phyloP scores from a whole-genome alignment of 1,140 invertebrate genomes.

The Dendrolimus kikuchii region DNA sequence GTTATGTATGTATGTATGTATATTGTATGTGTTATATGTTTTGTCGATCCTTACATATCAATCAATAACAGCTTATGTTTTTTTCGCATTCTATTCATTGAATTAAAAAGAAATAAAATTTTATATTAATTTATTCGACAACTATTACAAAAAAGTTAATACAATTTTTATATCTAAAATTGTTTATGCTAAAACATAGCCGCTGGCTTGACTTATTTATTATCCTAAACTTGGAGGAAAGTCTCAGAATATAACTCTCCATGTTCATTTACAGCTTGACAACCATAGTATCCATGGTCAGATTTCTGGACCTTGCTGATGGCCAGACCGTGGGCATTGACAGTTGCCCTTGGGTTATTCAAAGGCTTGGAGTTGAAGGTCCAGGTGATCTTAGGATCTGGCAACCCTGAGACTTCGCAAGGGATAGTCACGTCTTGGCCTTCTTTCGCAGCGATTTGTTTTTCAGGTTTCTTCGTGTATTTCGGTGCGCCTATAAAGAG shows the following conservation, averaged over 20 bases:
- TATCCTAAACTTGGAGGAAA: slow-evolving; percentile 20
- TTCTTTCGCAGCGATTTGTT: slow-evolving; percentile 15
- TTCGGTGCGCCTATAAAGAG: slow-evolving; percentile 31
- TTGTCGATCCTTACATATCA: neutral
- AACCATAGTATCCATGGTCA: slow-evolving; percentile 47
- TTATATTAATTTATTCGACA: slow-evolving; percentile 1
- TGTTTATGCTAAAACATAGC: neutral
- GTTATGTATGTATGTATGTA: neutral
- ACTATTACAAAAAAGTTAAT: neutral
- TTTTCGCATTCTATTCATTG: neutral
- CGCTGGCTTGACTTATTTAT: neutral
- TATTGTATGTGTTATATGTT: neutral
- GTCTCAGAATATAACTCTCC: slow-evolving; percentile 37
- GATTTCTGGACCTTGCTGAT: slow-evolving; percentile 27
- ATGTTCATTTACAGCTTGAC: slow-evolving; percentile 28
- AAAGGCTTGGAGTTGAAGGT: slow-evolving; percentile 34
- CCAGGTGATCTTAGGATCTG: slow-evolving; percentile 25
- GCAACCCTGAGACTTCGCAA: slow-evolving; percentile 27
- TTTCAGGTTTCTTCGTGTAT: slow-evolving; percentile 19
- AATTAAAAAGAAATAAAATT: neutral
- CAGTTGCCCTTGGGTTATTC: slow-evolving; percentile 6
- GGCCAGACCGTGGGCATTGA: slow-evolving; percentile 24
- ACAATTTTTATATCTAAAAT: neutral
- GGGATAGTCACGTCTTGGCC: slow-evolving; percentile 34
- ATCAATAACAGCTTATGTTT: neutral